Evolutionary conservation across 1,140 invertebrate species (phyloP).

Genomic region (Drosophila kurseongensis): DNA sequence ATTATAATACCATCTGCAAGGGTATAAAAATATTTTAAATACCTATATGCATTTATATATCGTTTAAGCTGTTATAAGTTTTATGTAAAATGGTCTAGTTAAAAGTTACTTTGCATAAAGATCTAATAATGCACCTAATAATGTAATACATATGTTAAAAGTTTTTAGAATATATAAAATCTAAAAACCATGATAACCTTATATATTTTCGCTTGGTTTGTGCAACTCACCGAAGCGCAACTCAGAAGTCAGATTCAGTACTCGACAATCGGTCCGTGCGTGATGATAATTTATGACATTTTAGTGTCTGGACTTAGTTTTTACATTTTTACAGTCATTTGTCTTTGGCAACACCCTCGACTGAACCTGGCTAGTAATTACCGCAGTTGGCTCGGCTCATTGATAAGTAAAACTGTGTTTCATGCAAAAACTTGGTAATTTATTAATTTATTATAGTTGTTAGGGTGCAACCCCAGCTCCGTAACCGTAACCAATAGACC

Average conservation of each 20-base stretch:
- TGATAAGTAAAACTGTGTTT: slow-evolving; percentile 73
- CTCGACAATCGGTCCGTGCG: slow-evolving; percentile 16
- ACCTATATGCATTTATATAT: too few species aligned
- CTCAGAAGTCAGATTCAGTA: slow-evolving; percentile 28
- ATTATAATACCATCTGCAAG: too few species aligned
- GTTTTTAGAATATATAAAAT: slow-evolving; percentile 2
- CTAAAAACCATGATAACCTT: neutral
- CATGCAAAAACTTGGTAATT: slow-evolving; percentile 76
- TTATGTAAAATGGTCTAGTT: too few species aligned
- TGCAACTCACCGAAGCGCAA: slow-evolving; percentile 40
- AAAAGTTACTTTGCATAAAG: neutral
- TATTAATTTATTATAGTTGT: slow-evolving; percentile 78
- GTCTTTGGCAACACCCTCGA: slow-evolving; percentile 49
- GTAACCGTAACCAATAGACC: slow-evolving; percentile 14
- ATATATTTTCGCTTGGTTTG: neutral
- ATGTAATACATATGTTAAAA: neutral
- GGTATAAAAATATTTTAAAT: too few species aligned
- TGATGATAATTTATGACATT: slow-evolving; percentile 73
- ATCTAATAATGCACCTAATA: neutral
- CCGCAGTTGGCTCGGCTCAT: slow-evolving; percentile 56
- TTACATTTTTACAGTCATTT: slow-evolving; percentile 63
- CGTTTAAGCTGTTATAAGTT: too few species aligned
- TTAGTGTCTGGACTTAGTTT: slow-evolving; percentile 25
- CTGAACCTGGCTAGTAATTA: slow-evolving; percentile 52
- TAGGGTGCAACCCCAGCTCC: slow-evolving; percentile 18